phyloP scores from a whole-genome alignment of 2,113 vertebrate species.

The Caretta caretta region DNA sequence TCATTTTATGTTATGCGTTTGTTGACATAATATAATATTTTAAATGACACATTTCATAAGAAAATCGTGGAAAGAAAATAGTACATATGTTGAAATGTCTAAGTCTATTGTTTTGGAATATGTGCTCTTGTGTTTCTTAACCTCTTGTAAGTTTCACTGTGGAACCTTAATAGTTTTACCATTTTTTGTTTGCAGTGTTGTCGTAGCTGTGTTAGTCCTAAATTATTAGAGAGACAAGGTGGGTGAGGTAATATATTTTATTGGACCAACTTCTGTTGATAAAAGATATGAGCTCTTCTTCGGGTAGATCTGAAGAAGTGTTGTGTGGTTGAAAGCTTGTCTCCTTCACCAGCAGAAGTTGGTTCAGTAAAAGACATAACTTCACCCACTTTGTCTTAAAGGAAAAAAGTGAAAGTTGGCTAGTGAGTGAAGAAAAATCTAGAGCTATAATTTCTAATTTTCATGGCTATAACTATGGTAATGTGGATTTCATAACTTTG shows the following conservation, averaged over 20 bases:
- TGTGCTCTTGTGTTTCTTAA: not conserved
- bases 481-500: not conserved
- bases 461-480: not conserved
- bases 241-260: not conserved
- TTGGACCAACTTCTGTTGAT: not conserved
- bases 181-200: not conserved
- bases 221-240: not conserved
- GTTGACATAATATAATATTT: slow-evolving; percentile 6
- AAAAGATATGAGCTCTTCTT: not conserved
- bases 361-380: not conserved
- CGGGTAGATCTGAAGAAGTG: not conserved
- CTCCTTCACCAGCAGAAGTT: not conserved
- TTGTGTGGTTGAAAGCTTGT: not conserved
- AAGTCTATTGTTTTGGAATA: not conserved
- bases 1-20: not conserved
- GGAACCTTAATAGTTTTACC: not conserved
- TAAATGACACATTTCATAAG: not conserved
- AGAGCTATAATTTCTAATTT: not conserved
- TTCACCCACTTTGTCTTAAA: not conserved
- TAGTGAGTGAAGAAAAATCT: not conserved
- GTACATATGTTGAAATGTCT: not conserved
- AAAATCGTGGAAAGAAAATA: not conserved
- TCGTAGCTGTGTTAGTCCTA: not conserved
- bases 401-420: not conserved
- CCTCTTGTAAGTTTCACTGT: not conserved